phyloP scores from a whole-genome alignment of 2,888 invertebrate species.

The Synergus gifuensis region DNA sequence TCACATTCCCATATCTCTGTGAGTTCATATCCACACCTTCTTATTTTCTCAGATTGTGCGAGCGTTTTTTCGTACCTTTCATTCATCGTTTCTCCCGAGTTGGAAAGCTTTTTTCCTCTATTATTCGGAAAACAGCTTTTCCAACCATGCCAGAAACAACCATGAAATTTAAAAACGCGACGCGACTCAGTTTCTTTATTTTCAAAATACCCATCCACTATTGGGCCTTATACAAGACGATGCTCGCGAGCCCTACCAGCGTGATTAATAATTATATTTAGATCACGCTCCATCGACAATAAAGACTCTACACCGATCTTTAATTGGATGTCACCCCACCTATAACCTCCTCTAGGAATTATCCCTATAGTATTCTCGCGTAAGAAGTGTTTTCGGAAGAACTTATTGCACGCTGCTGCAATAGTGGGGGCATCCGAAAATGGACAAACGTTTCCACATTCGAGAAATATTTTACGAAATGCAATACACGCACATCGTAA shows the following conservation, averaged over 20 bases:
- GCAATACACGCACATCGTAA: too few relatives aligned
- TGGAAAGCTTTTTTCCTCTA: not conserved
- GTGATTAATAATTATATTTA: not conserved
- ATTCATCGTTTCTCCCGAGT: not conserved
- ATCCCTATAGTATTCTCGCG: constrained; percentile 62
- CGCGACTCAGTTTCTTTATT: not conserved
- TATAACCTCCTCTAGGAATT: constrained; percentile 62
- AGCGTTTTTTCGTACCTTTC: constrained; percentile 25
- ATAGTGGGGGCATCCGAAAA: constrained; percentile 50
- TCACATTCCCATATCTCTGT: constrained; percentile 42
- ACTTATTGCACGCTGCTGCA: constrained; percentile 59
- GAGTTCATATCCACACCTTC: not conserved
- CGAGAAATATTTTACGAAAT: too few relatives aligned
- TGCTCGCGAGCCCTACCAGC: constrained; percentile 36
- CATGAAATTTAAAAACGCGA: constrained; percentile 43
- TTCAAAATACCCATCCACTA: constrained; percentile 44
- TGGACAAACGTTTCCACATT: too few relatives aligned
- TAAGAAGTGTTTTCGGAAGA: constrained; percentile 58
- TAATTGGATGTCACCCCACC: constrained; percentile 33
- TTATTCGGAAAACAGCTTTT: constrained; percentile 11
- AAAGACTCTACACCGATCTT: too few relatives aligned
- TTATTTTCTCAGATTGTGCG: constrained; percentile 1
- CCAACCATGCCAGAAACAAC: constrained; percentile 45
- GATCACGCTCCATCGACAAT: too few relatives aligned
- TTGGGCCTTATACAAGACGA: constrained; percentile 22